Conservation (phyloP, 2,797 vertebrate species). For the Hypotaenidia okinawae region DNA sequence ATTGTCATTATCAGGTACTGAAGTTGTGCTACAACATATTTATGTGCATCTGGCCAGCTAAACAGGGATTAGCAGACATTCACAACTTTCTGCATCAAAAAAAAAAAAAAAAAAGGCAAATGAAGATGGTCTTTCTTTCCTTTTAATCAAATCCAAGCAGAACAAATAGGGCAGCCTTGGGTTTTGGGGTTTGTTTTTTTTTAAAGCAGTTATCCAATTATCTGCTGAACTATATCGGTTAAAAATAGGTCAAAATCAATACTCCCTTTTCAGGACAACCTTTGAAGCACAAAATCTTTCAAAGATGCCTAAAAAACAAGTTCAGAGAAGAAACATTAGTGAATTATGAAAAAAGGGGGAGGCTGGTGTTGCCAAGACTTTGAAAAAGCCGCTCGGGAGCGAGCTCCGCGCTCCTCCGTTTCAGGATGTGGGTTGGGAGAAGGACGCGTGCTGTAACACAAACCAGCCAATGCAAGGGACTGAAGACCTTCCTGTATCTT, state of each 20-base stretch:
- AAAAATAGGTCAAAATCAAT: conserved; percentile 28
- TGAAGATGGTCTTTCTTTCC: background rate
- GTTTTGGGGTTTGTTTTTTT: background rate
- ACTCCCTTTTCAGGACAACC: background rate
- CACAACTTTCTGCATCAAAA: background rate
- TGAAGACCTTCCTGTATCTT: background rate
- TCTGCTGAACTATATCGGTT: background rate
- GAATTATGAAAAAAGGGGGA: background rate
- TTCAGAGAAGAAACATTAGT: background rate
- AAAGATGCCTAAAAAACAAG: background rate
- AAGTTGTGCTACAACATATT: background rate
- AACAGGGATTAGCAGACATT: background rate
- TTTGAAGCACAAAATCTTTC: background rate
- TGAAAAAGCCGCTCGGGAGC: background rate
- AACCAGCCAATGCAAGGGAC: background rate
- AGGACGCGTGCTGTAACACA: background rate
- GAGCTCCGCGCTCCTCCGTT: background rate
- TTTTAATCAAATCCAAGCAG: background rate
- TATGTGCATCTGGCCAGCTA: background rate
- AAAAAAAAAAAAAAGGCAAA: background rate
- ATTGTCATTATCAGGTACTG: background rate
- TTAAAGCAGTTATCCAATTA: conserved; percentile 9
- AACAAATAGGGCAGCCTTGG: background rate
- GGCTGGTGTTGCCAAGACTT: background rate
- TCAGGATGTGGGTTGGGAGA: conserved; percentile 38